A percentile compares a stretch with the other conserved stretches of the same genome.
Evolutionary conservation across 2,797 vertebrate species (phyloP).

Genomic region (Picus viridis): DNA sequence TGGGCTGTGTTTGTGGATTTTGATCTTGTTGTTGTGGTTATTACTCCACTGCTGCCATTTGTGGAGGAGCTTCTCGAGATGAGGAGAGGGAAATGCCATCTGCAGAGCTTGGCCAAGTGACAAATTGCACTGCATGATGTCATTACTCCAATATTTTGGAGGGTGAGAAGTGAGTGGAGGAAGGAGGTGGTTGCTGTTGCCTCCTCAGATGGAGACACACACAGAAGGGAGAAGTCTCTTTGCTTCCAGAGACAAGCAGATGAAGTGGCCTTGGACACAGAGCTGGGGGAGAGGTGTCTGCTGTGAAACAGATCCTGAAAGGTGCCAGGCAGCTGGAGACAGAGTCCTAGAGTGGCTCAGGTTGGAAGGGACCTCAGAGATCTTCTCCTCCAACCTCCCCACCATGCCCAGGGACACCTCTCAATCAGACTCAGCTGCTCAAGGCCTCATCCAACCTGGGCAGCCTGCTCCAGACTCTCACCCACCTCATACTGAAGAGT

Average conservation of each 20-base stretch:
- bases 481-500: too few species aligned
- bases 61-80: not conserved
- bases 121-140: not conserved
- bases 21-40: conserved; percentile 25
- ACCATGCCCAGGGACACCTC: too few species aligned
- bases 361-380: too few species aligned
- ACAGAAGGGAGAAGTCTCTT: not conserved
- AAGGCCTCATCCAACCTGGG: too few species aligned
- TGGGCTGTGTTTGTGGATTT: not conserved
- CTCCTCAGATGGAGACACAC: not conserved
- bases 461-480: too few species aligned
- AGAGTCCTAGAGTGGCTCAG: not conserved
- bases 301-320: not conserved
- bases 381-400: too few species aligned
- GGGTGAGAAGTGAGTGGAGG: not conserved
- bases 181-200: not conserved
- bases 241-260: not conserved
- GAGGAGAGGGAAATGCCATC: conserved; percentile 27
- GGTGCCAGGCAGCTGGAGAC: accelerated
- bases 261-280: accelerated
- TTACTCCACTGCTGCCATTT: not conserved
- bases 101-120: conserved; percentile 30
- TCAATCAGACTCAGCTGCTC: too few species aligned
- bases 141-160: not conserved
- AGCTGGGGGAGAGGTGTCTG: not conserved